Evolutionary conservation across 2,113 vertebrate species (phyloP).

Genomic region (Gambusia affinis): DNA sequence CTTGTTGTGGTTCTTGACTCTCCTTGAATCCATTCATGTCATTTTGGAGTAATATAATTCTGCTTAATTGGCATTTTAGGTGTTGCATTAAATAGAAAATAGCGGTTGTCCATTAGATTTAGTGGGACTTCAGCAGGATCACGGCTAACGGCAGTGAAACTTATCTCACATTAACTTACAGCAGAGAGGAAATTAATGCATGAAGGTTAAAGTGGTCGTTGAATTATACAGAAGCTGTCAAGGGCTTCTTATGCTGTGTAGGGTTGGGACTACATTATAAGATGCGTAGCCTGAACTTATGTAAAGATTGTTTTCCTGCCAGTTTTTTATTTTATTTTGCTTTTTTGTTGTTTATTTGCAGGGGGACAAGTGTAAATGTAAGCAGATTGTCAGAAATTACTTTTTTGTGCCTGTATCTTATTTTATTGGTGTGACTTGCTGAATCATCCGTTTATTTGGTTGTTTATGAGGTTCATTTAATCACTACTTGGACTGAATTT

Average conservation of each 20-base stretch:
- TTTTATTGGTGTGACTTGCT: not conserved
- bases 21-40: constrained; percentile 13
- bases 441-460: not conserved
- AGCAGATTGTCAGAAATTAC: not conserved
- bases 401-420: not conserved
- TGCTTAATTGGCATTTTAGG: constrained; percentile 28
- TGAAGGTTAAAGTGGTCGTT: constrained; percentile 23
- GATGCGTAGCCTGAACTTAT: not conserved
- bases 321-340: not conserved
- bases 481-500: not conserved
- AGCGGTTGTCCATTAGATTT: constrained; percentile 5
- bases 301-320: not conserved
- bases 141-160: constrained; percentile 11
- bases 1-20: constrained; percentile 12
- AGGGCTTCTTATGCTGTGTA: not conserved
- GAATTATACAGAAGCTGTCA: not conserved
- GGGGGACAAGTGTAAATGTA: no score
- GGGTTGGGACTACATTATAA: not conserved
- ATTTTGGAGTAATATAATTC: not conserved
- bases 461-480: not conserved
- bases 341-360: no score
- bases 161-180: constrained; percentile 2
- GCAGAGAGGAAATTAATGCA: not conserved
- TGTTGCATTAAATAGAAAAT: constrained; percentile 23
- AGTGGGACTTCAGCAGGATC: not conserved